Evolutionary conservation across 2,888 invertebrate genomes (phyloP), one percentile per base, ranked within the genome.

Genomic region (Melolontha melolontha): DNA sequence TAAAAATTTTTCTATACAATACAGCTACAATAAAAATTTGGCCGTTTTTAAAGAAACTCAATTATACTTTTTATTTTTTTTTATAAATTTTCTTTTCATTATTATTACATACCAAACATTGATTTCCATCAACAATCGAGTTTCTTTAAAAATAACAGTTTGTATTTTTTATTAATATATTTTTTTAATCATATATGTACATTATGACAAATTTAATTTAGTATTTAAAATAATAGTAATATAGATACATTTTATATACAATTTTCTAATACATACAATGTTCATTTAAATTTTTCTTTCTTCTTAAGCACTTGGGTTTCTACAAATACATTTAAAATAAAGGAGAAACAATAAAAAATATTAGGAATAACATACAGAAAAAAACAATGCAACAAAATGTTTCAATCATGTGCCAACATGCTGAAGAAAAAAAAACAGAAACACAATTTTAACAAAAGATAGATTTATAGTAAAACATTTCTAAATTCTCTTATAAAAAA

Each of bases 221-320:
- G 63, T 70, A 70, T 65, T 69, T 65, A 64, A 66, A 72, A 67
- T 72, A 73, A 71, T 72, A 70, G 71, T 68, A 71, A 67, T 71
- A 66, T 66, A 67, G 70, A 69, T 62, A 65, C 51, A 63, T 70
- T 72, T 67, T 74, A 74, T 72, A 72, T 71, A 73, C 72, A 74
- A 73, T 73, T 71, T 73, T 68, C 72, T 73, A 73, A 71, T 75
- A 74, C 72, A 71, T 71, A 73, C 71, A 72, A 50, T 67, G 44
- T 65, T 52, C 59, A 62, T 62, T 62, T 62, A 29, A 34, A 47
- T 47, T 65, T 49, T 70, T 68, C 64, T 40, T 67, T 50, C 39
- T 55, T 59, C 49, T 52, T 51, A 75, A 75, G 75, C 75, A 75
- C 75, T 75, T 75, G 75, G 75, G 75, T 72, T 67, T 68, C 73